phyloP scores from a whole-genome alignment of 1,140 invertebrate species.

The Hypsibius dujardini region DNA sequence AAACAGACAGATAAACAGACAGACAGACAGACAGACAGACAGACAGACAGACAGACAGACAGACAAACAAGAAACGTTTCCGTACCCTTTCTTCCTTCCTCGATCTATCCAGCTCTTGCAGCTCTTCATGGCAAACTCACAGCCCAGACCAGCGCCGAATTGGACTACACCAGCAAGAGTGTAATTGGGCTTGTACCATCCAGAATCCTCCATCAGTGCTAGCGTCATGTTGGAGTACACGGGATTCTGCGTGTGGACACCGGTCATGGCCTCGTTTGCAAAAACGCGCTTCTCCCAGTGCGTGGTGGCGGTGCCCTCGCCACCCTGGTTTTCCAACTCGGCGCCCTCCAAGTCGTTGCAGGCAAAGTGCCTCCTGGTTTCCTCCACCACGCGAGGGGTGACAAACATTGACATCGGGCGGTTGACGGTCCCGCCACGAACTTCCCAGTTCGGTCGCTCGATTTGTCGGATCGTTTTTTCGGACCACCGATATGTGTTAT shows the following conservation, averaged over 20 bases:
- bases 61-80: slow-evolving; percentile 21
- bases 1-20: too few species aligned
- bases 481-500: slow-evolving; percentile 84
- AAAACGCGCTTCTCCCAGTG: slow-evolving; percentile 98
- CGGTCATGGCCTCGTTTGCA: slow-evolving; percentile 99
- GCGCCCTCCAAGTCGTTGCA: slow-evolving; percentile 79
- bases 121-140: slow-evolving; percentile 76
- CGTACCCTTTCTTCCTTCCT: slow-evolving; percentile 38
- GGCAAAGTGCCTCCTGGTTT: slow-evolving; percentile 69
- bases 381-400: slow-evolving; percentile 59
- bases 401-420: slow-evolving; percentile 71
- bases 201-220: slow-evolving; percentile 93
- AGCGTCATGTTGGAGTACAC: slow-evolving; percentile 88
- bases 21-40: too few species aligned
- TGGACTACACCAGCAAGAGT: slow-evolving; percentile 62
- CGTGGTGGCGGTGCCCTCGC: slow-evolving; percentile 82
- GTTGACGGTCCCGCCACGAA: slow-evolving; percentile 52
- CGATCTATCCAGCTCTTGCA: slow-evolving; percentile 87
- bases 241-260: slow-evolving; percentile 94
- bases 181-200: slow-evolving; percentile 81
- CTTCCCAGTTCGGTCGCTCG: slow-evolving; percentile 59
- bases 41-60: too few species aligned
- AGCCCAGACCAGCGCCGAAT: slow-evolving; percentile 79
- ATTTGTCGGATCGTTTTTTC: slow-evolving; percentile 65
- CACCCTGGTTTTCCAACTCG: slow-evolving; percentile 92